Conservation (phyloP, 2,113 vertebrate species). For the Tragelaphus scriptus region DNA sequence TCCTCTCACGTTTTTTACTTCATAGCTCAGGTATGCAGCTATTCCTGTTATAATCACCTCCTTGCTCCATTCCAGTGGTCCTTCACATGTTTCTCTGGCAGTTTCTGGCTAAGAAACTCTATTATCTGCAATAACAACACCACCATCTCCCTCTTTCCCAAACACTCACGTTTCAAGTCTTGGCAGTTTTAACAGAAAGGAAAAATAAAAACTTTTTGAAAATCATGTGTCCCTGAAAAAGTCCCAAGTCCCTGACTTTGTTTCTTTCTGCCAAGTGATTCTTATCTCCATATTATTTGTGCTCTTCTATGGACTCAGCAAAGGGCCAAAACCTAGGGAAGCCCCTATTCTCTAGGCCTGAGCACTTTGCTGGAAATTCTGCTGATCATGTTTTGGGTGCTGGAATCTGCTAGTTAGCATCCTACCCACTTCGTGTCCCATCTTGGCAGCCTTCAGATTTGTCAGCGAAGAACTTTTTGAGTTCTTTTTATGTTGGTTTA, state of each 20-base stretch:
- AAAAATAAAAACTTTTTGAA: neutral
- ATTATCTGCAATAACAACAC: neutral
- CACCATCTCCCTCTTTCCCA: neutral
- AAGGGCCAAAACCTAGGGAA: neutral
- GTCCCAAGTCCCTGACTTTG: neutral
- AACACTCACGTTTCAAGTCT: neutral
- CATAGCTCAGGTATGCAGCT: neutral
- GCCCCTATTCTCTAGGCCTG: neutral
- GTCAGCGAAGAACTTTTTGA: neutral
- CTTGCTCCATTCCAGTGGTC: neutral
- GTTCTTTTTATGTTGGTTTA: neutral
- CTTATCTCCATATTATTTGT: neutral
- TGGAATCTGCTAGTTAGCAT: neutral
- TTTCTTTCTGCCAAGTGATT: neutral
- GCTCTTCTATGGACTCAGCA: neutral
- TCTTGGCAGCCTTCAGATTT: neutral
- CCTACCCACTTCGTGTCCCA: accelerated
- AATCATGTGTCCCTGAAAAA: neutral
- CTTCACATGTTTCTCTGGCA: neutral
- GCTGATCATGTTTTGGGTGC: neutral
- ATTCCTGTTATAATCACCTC: neutral
- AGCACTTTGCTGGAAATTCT: neutral
- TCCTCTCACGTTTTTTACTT: neutral
- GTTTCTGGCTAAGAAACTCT: neutral
- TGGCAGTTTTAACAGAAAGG: neutral